Evolutionary conservation across 2,797 vertebrate genomes (phyloP), one percentile per base, ranked within the genome.

Genomic region (Apodemus agrarius): DNA sequence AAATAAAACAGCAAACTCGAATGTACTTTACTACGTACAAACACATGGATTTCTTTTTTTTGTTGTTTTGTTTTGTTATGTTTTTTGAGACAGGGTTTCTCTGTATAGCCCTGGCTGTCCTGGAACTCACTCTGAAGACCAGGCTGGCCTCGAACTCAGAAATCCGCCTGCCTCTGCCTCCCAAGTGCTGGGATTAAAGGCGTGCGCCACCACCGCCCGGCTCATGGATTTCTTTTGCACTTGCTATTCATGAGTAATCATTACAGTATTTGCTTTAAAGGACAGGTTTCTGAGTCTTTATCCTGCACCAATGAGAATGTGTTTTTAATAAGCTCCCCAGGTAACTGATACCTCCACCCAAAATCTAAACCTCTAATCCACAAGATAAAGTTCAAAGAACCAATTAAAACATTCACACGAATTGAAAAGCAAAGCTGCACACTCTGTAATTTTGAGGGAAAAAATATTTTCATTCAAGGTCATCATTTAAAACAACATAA

Each of bases 301-400:
- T 26, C 57, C 43, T 74, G 21, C 54, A 83, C 75, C 80, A 85
- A 11, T 67, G 22, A 29, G 57, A 79, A 81, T 21, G n/a, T 87
- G 40, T 31, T 92, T 93, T 92, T 69, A 97, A 87, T 57, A 95
- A 93, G 57, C 83, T 46, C n/a, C 78, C 24, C 59, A 91, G 17
- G 54, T 87, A 49, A 86, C 22, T 31, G 11, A 89, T 52, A 76
- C 1, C 3, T 10, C 34, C 69, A 19, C 6, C 29, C 46, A 3
- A 91, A 89, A 52, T 76, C 1, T 85, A 34, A 96, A 94, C 49
- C 57, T 88, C 80, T 90, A 61, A 59, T 81, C 26, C n/a, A 83
- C 1, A 89, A 96, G 43, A 57, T 86, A 46, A 96, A 94, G 40
- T 76, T 95, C 57, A 90, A 95, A 87, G 74, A 57, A 40, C 29